Percentiles rank a stretch among this genome's conserved stretches.
Evolutionary conservation across 1,140 invertebrate species (phyloP).

Genomic region (Drosophila kanapiae): DNA sequence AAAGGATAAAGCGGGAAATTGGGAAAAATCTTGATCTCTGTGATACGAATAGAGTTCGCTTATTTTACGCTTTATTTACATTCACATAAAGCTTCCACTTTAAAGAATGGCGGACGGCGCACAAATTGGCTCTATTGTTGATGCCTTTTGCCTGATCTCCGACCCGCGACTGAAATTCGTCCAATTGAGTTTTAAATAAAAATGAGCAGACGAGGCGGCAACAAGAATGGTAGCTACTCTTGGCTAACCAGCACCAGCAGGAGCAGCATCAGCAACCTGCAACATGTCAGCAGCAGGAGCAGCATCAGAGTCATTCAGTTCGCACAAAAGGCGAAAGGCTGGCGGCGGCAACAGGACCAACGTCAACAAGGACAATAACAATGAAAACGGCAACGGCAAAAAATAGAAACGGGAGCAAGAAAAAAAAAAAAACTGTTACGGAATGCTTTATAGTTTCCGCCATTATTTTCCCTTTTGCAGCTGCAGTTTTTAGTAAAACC

Average conservation of each 20-base stretch:
- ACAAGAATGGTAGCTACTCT: constrained; percentile 30
- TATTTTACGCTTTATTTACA: constrained; percentile 19
- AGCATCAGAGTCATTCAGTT: constrained; percentile 55
- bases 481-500: constrained; percentile 55
- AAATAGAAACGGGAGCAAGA: constrained; percentile 48
- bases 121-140: constrained; percentile 55
- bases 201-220: constrained; percentile 44
- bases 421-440: constrained; percentile 61
- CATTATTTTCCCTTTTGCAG: constrained; percentile 60
- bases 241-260: constrained; percentile 10
- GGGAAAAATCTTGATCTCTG: no score
- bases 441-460: constrained; percentile 78
- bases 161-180: constrained; percentile 47
- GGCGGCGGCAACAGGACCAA: constrained; percentile 61
- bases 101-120: constrained; percentile 34
- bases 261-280: constrained; percentile 41
- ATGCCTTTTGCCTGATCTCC: constrained; percentile 28
- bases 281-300: constrained; percentile 50
- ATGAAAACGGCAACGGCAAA: constrained; percentile 53
- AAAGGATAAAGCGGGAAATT: no score
- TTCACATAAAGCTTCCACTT: neutral
- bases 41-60: neutral
- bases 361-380: constrained; percentile 58
- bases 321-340: constrained; percentile 56
- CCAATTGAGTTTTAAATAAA: constrained; percentile 65